These are phyloP conservation scores for Boloria euphrosyne DNA, from an alignment of 2,888 invertebrate species.

Conservation along the genomic window DNA sequence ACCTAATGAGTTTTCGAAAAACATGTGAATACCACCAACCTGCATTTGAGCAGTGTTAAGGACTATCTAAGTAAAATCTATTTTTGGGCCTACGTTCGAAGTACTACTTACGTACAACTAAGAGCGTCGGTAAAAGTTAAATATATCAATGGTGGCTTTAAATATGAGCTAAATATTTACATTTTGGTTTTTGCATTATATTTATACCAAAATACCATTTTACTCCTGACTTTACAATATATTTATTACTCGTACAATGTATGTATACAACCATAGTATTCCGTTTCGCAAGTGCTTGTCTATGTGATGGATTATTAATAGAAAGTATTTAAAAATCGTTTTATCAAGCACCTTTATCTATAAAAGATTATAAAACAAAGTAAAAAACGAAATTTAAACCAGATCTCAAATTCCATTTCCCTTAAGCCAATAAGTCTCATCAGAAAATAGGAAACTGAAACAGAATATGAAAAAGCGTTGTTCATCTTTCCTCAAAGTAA, in stretches of 20 bases:
- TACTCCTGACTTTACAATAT: background rate
- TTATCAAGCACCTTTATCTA: too few species aligned
- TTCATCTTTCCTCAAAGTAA: slow-evolving; percentile 34
- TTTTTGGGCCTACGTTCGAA: too few species aligned
- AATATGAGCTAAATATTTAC: slow-evolving; percentile 8
- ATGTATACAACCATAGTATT: too few species aligned
- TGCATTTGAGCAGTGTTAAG: too few species aligned
- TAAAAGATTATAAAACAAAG: background rate
- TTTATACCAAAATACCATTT: slow-evolving; percentile 9
- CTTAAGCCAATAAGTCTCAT: slow-evolving; percentile 13
- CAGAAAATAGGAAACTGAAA: slow-evolving; percentile 14
- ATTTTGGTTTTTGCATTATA: slow-evolving; percentile 5
- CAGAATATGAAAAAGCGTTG: slow-evolving; percentile 29
- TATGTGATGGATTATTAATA: too few species aligned
- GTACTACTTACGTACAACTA: too few species aligned
- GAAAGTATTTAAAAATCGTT: too few species aligned
- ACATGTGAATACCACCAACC: too few species aligned
- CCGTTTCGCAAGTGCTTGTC: too few species aligned
- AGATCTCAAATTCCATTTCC: background rate
- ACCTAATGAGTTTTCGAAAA: too few species aligned
- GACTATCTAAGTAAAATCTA: too few species aligned
- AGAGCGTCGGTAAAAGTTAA: background rate
- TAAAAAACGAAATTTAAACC: background rate
- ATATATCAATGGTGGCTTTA: background rate
- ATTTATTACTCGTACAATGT: too few species aligned